Conservation (phyloP, 2,888 invertebrate species). For the Drepana falcataria region DNA sequence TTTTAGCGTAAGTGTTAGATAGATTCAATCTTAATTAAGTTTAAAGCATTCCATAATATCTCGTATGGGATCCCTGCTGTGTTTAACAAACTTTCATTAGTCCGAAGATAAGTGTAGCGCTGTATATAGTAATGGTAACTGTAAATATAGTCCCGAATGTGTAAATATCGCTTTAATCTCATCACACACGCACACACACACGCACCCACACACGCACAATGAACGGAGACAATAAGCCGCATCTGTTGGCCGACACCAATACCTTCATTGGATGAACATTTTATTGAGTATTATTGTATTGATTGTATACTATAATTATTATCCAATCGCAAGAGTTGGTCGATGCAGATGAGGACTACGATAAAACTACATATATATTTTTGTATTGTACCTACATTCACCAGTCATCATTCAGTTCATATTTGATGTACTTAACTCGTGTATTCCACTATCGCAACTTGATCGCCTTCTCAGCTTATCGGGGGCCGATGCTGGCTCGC, state of each 20-base stretch:
- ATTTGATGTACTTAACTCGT: conserved; percentile 22
- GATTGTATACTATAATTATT: too few relatives aligned
- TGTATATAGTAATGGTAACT: conserved; percentile 50
- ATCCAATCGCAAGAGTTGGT: neutral
- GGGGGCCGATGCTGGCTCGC: neutral
- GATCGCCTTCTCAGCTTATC: neutral
- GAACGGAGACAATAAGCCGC: conserved; percentile 69
- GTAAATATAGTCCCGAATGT: conserved; percentile 46
- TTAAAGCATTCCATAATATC: conserved; percentile 72
- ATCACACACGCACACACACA: conserved; percentile 21
- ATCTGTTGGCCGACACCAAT: conserved; percentile 41
- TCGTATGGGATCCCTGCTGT: conserved; percentile 75
- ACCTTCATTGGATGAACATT: conserved; percentile 14
- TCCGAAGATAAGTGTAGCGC: conserved; percentile 50
- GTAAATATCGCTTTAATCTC: conserved; percentile 58
- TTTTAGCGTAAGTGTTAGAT: conserved; percentile 57
- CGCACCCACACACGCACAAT: conserved; percentile 29
- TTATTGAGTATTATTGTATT: conserved; percentile 4
- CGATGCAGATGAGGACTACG: neutral
- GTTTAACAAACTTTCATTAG: conserved; percentile 70
- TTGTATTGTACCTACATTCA: neutral
- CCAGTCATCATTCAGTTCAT: conserved; percentile 7
- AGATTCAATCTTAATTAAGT: conserved; percentile 71
- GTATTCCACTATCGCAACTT: conserved; percentile 4
- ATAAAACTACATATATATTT: neutral